Base-by-base conservation (phyloP, 2,888 invertebrate species). In the Sminthurinus aureus region DNA sequence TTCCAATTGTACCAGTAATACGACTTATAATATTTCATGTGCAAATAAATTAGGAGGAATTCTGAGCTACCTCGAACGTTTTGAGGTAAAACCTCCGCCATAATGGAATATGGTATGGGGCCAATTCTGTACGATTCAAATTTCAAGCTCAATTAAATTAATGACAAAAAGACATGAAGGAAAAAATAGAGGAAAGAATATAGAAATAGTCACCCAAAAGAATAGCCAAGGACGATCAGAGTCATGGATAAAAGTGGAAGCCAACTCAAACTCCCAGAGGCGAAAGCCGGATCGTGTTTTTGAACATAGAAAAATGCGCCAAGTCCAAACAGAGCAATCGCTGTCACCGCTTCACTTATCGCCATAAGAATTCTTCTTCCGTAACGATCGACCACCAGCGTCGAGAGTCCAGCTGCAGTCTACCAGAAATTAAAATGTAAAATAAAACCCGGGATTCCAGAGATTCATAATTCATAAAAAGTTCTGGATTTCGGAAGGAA, bases 361-460 rank as follows among this genome's bases (percentile, higher is more conserved):
- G 86, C 82, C 58, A 87, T 82, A 9, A 87, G 83, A 50, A 86
- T 64, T 20, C 86, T 84, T 13, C 87, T 83, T 18, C 87, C 87
- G 26, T 82, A 85, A 20, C 84, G 51, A 73, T 87, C 87, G 3
- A 87, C 87, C 12, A 87, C 67, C 58, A 84, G 79, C 3, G 86
- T 85, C 13, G 87, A 83, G 18, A 84, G 84, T 13, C 80, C 66
- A 58, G 86, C 84, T 6, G 85, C 85, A 52, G 84, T 20, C 87
- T 87, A 6, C 67, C 75, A 58, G 13, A 18, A 74, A 51, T 26
- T n/a, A 66, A 83, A n/a, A 12, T 22, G 71, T 20, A 9, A 12
- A 15, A 24, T 74, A 8, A 74, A 18, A 26, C 8, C 18, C 12
- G 13, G 18, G 15, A 50, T 8, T 51, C 24, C 13, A 77, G 18